Evolutionary conservation across 2,797 vertebrate species (phyloP).

Genomic region (Potorous gilbertii): DNA sequence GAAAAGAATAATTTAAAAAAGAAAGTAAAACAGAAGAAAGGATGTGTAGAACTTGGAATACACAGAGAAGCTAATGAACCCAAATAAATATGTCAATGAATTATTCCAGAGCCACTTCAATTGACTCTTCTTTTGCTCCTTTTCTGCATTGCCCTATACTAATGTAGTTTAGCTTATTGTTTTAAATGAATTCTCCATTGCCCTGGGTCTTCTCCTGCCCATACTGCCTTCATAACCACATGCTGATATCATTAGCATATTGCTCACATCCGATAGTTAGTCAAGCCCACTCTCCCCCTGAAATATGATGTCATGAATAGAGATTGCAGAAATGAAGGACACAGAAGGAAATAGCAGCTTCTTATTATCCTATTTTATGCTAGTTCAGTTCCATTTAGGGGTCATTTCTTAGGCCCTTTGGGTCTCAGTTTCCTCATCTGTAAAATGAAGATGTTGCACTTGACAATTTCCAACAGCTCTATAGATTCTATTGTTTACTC

Average conservation of each 20-base stretch:
- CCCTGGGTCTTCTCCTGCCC: neutral
- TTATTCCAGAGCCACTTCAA: neutral
- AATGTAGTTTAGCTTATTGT: neutral
- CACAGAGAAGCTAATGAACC: accelerated
- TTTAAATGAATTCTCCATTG: neutral
- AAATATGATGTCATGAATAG: neutral
- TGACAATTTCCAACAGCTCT: neutral
- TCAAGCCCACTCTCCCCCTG: neutral
- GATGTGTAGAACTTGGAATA: neutral
- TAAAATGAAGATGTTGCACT: neutral
- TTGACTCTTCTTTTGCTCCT: neutral
- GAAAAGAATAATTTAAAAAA: neutral
- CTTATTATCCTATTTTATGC: neutral
- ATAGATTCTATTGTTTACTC: slow-evolving; percentile 54
- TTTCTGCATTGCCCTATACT: neutral
- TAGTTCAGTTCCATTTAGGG: neutral
- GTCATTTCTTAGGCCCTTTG: neutral
- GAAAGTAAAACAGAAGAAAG: neutral
- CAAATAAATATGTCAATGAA: neutral
- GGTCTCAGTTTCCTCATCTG: neutral
- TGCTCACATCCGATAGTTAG: neutral
- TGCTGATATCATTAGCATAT: no score
- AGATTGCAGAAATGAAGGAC: neutral
- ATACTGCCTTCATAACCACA: no score
- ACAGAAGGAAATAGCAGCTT: neutral